A percentile compares a stretch with the other conserved stretches of the same genome.
Conservation (phyloP, 2,888 invertebrate species). For the Nomada flava region DNA sequence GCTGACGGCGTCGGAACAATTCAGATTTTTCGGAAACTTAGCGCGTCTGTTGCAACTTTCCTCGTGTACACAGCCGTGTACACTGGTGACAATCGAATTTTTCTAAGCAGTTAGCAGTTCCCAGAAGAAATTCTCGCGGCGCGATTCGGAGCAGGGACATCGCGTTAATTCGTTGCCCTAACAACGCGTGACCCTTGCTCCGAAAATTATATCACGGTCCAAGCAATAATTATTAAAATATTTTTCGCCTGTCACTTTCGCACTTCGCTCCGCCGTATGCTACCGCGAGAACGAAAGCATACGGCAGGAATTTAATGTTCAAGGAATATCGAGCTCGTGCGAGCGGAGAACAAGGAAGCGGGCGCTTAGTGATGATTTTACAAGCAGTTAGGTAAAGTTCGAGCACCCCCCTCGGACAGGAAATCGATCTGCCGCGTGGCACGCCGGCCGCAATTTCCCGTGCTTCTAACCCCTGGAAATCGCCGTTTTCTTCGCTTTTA, state of each 20-base stretch:
- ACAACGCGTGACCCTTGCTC: not conserved
- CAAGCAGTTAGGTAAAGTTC: conserved; percentile 16
- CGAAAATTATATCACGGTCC: not conserved
- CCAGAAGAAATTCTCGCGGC: not conserved
- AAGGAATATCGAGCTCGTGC: not conserved
- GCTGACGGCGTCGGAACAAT: not conserved
- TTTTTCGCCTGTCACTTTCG: conserved; percentile 4
- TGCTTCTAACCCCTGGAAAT: conserved; percentile 24
- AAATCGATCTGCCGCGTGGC: conserved; percentile 41
- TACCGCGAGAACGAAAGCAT: not conserved
- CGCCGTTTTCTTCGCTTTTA: conserved; percentile 56
- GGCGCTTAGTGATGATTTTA: conserved; percentile 7
- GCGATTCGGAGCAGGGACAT: not conserved
- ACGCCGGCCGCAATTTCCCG: conserved; percentile 27
- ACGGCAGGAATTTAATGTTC: not conserved
- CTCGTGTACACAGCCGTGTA: not conserved
- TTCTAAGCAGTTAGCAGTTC: too few species aligned
- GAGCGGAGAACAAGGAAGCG: not conserved
- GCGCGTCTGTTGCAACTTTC: not conserved
- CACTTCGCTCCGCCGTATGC: not conserved
- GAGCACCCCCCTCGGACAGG: not conserved
- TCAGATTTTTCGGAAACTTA: too few species aligned
- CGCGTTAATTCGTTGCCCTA: not conserved
- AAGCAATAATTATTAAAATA: not conserved
- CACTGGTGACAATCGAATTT: too few species aligned